A percentile compares a stretch with the other conserved stretches of the same genome.
phyloP scores from a whole-genome alignment of 1,140 invertebrate species.

The Diuraphis noxia region DNA sequence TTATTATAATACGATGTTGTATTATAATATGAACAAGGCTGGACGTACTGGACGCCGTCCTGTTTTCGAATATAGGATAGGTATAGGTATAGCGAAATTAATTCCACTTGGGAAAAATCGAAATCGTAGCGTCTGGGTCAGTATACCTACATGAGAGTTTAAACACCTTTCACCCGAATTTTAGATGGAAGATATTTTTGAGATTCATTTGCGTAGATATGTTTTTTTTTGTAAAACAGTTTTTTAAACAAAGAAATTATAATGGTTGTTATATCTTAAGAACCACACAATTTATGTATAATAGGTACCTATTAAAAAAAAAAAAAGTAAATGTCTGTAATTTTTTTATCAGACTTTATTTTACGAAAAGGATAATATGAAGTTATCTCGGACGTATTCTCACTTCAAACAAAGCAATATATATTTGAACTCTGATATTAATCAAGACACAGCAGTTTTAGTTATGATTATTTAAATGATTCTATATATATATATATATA shows the following conservation, averaged over 20 bases:
- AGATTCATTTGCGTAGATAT: background rate
- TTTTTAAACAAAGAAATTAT: background rate
- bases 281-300: no score
- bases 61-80: background rate
- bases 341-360: background rate
- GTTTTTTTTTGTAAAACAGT: background rate
- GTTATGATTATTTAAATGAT: background rate
- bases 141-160: background rate
- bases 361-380: background rate
- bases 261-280: background rate
- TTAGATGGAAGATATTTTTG: background rate
- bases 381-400: background rate
- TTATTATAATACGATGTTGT: background rate
- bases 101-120: background rate
- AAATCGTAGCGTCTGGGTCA: background rate
- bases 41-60: background rate
- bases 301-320: no score
- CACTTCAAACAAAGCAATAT: background rate
- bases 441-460: background rate
- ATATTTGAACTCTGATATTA: background rate
- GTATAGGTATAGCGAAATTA: background rate
- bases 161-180: background rate
- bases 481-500: no score
- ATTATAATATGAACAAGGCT: background rate
- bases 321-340: background rate